Base-by-base conservation (phyloP, 2,888 invertebrate species). In the Scaptomyza reducta region DNA sequence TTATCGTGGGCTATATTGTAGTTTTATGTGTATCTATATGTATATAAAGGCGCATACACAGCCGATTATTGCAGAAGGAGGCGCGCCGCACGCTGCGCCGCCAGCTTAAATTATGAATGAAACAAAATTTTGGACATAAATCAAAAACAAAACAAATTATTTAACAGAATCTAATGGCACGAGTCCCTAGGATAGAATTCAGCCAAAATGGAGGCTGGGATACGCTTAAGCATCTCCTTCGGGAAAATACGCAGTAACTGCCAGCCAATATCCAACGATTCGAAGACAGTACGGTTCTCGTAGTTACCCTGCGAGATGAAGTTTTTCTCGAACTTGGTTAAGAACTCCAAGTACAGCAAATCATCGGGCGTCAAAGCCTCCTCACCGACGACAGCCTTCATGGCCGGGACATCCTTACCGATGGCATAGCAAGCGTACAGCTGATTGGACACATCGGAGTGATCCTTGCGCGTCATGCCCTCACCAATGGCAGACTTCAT, bases 401-500 rank as follows among this genome's bases (percentile, higher is more conserved):
- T 99, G 80, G 99, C 98, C 92, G 99, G 99, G 77, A 99, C 98
- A 93, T 99, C 99, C 93, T 99, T 99, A 90, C 99, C 99, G 93
- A 99, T 99, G 92, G 99, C 99, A 93, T 99, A 99, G 93, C 99
- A 99, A 87, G 99, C 99, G 93, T 99, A 99, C 97, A 99, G 93
- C 92, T 99, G 99, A 93, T 99, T 99, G 79, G 99, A 99, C 10
- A 99, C 99, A 92, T 99, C 99, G 25, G 99, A 97, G 93, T 99
- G 99, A 92, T 99, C 99, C 92, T 99, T 99, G 85, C 99, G 95
- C 10, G 99, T 99, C 99, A 99, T 99, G 74, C 97, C 98, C 92
- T 99, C 99, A 70, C 99, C 99, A 92, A 99, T 99, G 92, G 99
- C 99, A 86, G 99, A 99, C 93, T 99, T 99, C 99, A 99, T 99